A percentile compares a stretch with the other conserved stretches of the same genome.
These are phyloP conservation scores for Campopleginae sp. DNA, from an alignment of 2,888 invertebrate species.

Conservation along the genomic window DNA sequence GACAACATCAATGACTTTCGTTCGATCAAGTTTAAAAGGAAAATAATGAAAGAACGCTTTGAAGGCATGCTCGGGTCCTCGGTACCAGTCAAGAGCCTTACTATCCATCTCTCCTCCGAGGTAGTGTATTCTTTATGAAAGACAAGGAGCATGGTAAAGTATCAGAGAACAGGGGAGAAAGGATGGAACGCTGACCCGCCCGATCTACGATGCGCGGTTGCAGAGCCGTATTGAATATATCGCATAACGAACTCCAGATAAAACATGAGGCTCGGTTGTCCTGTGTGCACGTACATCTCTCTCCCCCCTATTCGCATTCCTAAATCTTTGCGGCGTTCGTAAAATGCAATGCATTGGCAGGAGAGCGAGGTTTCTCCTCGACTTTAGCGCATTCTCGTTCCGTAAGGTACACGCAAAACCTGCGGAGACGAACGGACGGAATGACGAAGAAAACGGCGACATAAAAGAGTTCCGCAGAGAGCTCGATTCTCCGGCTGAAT, in stretches of 20 bases:
- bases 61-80: slow-evolving; percentile 39
- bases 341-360: slow-evolving; percentile 65
- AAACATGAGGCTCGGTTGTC: slow-evolving; percentile 77
- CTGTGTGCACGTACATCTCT: slow-evolving; percentile 38
- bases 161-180: slow-evolving; percentile 36
- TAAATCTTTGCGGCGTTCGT: slow-evolving; percentile 58
- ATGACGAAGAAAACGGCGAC: slow-evolving; percentile 50
- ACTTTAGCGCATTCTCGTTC: slow-evolving; percentile 65
- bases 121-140: slow-evolving; percentile 36
- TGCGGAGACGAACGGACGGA: slow-evolving; percentile 50
- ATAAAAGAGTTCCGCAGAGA: slow-evolving; percentile 45
- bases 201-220: slow-evolving; percentile 28
- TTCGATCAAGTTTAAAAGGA: slow-evolving; percentile 42
- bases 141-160: slow-evolving; percentile 9
- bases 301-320: slow-evolving; percentile 49
- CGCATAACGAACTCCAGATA: slow-evolving; percentile 80
- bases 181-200: slow-evolving; percentile 42
- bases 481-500: slow-evolving; percentile 31
- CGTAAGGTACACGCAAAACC: slow-evolving; percentile 56
- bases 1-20: slow-evolving; percentile 56
- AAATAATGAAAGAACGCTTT: slow-evolving; percentile 64
- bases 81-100: slow-evolving; percentile 44
- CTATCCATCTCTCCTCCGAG: slow-evolving; percentile 11
- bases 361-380: slow-evolving; percentile 54
- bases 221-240: slow-evolving; percentile 25